phyloP scores from a whole-genome alignment of 2,797 vertebrate genomes.

The Linurgus olivaceus region DNA sequence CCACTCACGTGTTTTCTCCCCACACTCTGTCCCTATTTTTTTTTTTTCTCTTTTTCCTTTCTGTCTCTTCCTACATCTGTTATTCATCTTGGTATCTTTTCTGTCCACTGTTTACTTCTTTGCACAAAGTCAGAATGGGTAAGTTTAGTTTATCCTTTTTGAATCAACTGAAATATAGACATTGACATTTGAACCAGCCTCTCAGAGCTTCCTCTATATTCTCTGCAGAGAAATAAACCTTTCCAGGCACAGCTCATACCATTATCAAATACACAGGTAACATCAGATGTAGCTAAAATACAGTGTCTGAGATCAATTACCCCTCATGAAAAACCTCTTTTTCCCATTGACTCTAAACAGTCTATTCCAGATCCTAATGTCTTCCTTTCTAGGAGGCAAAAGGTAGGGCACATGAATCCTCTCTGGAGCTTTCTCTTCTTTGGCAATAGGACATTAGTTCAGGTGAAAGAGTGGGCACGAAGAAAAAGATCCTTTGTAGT shows the following conservation, averaged over 20 bases:
- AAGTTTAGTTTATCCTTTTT: neutral
- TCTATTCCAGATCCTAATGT: neutral
- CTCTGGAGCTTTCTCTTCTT: neutral
- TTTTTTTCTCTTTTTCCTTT: neutral
- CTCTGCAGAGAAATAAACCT: neutral
- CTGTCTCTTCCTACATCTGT: neutral
- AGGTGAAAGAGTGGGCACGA: neutral
- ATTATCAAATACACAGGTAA: neutral
- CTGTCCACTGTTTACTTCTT: neutral
- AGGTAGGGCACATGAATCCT: neutral
- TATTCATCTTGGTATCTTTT: neutral
- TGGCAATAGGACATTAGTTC: neutral
- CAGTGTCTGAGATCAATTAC: neutral
- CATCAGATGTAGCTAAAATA: neutral
- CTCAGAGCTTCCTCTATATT: neutral
- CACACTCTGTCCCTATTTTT: accelerated
- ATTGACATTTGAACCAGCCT: neutral
- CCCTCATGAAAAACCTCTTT: neutral
- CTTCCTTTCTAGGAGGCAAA: neutral
- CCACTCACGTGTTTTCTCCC: neutral
- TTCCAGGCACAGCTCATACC: neutral
- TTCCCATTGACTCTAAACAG: neutral
- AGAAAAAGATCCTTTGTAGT: neutral
- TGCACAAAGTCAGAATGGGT: neutral
- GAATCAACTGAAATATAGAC: neutral